Percentiles rank a stretch among this genome's conserved stretches.
phyloP scores from a whole-genome alignment of 2,797 vertebrate species.

The Chrosomus eos region DNA sequence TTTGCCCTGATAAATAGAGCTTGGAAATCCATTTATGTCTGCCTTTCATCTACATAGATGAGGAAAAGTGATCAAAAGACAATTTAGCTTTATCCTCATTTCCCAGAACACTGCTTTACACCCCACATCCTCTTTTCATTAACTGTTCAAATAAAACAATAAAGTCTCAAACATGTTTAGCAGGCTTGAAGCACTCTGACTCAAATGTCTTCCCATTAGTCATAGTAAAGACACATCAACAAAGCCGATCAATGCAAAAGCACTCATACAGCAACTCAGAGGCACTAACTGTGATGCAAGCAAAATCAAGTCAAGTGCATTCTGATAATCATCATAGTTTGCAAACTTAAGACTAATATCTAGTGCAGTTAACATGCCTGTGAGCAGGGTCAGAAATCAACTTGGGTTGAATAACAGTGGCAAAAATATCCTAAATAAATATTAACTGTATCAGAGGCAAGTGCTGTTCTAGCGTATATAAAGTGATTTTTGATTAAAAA shows the following conservation, averaged over 20 bases:
- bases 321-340: background rate
- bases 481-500: background rate
- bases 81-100: background rate
- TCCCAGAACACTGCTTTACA: background rate
- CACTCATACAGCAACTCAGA: constrained; percentile 1
- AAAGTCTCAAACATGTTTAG: background rate
- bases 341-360: constrained; percentile 1
- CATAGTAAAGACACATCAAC: background rate
- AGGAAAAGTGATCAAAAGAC: background rate
- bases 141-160: background rate
- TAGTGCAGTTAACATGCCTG: constrained; percentile 18
- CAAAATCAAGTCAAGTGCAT: constrained; percentile 6
- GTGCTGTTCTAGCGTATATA: background rate
- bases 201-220: constrained; percentile 4
- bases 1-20: background rate
- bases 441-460: background rate
- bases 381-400: constrained; percentile 33
- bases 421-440: background rate
- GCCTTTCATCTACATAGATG: background rate
- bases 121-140: background rate
- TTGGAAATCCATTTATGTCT: background rate
- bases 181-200: constrained; percentile 2
- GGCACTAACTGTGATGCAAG: background rate
- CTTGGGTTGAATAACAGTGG: background rate
- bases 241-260: background rate